Percentiles rank a stretch among this genome's conserved stretches.
Evolutionary conservation across 2,888 invertebrate genomes (phyloP).

Genomic region (Synanthedon formicaeformis): DNA sequence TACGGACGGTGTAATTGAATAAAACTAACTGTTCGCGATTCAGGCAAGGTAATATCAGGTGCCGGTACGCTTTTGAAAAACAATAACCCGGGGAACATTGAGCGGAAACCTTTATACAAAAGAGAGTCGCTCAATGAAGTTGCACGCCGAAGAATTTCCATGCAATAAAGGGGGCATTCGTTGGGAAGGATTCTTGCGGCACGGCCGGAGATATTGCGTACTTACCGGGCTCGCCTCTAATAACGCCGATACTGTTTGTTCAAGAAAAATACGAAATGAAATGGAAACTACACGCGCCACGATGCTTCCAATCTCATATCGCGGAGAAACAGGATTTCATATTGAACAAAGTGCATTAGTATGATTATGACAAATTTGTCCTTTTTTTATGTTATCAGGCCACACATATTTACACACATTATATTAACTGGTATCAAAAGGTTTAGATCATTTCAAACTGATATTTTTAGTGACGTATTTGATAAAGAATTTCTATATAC

Average conservation of each 20-base stretch:
- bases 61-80: slow-evolving; percentile 58
- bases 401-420: too few species aligned
- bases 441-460: too few species aligned
- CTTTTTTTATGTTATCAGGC: too few species aligned
- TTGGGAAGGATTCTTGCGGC: slow-evolving; percentile 36
- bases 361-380: too few species aligned
- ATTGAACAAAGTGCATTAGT: slow-evolving; percentile 1
- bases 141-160: slow-evolving; percentile 67
- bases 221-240: slow-evolving; percentile 63
- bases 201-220: slow-evolving; percentile 58
- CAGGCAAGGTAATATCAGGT: slow-evolving; percentile 53
- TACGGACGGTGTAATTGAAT: slow-evolving; percentile 37
- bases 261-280: slow-evolving; percentile 61
- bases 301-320: slow-evolving; percentile 49
- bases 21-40: slow-evolving; percentile 52
- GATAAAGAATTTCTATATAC: too few species aligned
- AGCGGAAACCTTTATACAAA: slow-evolving; percentile 60
- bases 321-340: slow-evolving; percentile 21
- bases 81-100: slow-evolving; percentile 61
- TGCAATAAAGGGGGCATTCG: slow-evolving; percentile 60
- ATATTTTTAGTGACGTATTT: too few species aligned
- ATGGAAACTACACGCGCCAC: slow-evolving; percentile 50
- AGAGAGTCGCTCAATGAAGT: slow-evolving; percentile 62
- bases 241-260: slow-evolving; percentile 61
- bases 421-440: too few species aligned